Evolutionary conservation across 1,140 invertebrate genomes (phyloP), one percentile per base, ranked within the genome.

Genomic region (Pseudomyrmex gracilis): DNA sequence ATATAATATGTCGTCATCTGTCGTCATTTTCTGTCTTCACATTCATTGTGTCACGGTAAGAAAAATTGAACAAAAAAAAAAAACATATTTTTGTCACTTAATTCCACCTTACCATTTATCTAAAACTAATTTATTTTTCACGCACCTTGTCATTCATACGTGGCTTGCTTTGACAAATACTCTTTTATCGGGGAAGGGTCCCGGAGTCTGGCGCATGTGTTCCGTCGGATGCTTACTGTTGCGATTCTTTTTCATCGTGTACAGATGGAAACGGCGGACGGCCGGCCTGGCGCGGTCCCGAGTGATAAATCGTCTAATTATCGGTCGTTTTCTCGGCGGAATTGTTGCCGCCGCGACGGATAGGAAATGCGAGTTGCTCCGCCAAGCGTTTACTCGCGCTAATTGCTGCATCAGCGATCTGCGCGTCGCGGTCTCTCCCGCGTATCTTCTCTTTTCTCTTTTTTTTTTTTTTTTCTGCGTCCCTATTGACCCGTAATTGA

Each of bases 271-370:
- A 34, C 34, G 34, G 45, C 55, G 55, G 22, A 22, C 10, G 45
- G 49, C 45, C 43, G 55, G 22, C 13, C 49, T n/a, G 24, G 43
- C 76, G 70, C 51, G 24, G 53, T 47, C 9, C 20, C 45, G 67
- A 78, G 68, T 85, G 76, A 82, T 82, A 86, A 85, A 86, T 86
- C 83, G 84, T 71, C 70, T 73, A 87, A 86, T 87, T 83, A 86
- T 58, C 17, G 57, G 55, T 51, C 76, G 70, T 68, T 82, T 85
- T 67, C 83, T 86, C 76, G 49, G 58, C 76, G 49, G 78, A 63
- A 82, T 74, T 82, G 71, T 82, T 82, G 58, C 78, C 58, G 57
- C 73, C 58, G 57, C 73, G 73, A 83, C 78, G 73, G 58, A 77
- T 83, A 77, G 73, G 51, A 77, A 83, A 83, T 83, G 60, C 71